phyloP scores from a whole-genome alignment of 2,113 vertebrate genomes.

The Eulemur macaco region DNA sequence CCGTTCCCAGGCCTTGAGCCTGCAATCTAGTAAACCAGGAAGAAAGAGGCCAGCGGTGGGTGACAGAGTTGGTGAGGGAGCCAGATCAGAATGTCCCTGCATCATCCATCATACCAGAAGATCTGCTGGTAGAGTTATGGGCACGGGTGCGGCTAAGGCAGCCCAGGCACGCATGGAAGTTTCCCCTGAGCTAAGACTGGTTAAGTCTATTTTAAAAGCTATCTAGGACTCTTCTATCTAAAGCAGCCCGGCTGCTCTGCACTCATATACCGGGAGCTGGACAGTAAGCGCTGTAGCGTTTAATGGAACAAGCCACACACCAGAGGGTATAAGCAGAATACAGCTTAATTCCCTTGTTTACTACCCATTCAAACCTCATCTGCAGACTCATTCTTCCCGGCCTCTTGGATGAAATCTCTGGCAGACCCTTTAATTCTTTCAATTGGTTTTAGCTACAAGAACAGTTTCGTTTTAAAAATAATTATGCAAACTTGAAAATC shows the following conservation, averaged over 20 bases:
- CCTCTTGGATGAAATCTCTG: not conserved
- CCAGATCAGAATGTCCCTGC: not conserved
- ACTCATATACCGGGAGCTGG: not conserved
- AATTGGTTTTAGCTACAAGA: conserved; percentile 6
- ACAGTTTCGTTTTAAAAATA: conserved; percentile 2
- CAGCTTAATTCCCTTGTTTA: not conserved
- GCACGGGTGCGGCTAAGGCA: not conserved
- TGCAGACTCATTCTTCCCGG: not conserved
- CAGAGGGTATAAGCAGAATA: not conserved
- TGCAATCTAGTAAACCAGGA: not conserved
- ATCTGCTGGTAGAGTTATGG: not conserved
- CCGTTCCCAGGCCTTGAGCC: not conserved
- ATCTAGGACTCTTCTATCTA: not conserved
- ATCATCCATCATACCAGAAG: too few relatives aligned
- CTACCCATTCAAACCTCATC: not conserved
- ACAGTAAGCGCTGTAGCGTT: not conserved
- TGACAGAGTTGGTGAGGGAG: not conserved
- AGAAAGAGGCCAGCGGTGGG: not conserved
- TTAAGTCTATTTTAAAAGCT: not conserved
- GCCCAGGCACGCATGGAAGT: not conserved
- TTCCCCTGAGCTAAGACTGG: not conserved
- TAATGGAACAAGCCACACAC: not conserved
- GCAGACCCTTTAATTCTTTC: not conserved
- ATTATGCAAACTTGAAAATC: conserved; percentile 23
- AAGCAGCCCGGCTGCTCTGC: not conserved